These are phyloP conservation scores for Deilephila elpenor DNA, from an alignment of 2,888 invertebrate species.

Conservation along the genomic window DNA sequence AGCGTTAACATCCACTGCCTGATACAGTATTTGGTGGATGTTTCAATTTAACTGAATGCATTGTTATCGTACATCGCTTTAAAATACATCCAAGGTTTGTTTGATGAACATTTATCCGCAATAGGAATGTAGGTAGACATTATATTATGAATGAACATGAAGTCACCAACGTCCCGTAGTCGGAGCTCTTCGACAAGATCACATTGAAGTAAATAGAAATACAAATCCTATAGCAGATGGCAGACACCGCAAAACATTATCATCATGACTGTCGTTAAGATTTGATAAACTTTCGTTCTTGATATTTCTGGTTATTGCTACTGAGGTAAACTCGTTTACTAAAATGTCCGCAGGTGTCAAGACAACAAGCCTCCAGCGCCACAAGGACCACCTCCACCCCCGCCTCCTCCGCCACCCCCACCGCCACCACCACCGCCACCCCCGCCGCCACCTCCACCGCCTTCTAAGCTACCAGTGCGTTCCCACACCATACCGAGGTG, in stretches of 20 bases:
- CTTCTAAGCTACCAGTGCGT: slow-evolving; percentile 54
- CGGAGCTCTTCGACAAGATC: too few species aligned
- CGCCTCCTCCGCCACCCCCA: slow-evolving; percentile 61
- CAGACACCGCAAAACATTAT: too few species aligned
- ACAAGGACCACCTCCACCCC: slow-evolving; percentile 42
- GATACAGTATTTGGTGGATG: not conserved
- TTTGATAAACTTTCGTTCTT: too few species aligned
- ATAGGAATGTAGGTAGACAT: too few species aligned
- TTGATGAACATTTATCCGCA: not conserved
- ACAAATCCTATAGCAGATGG: too few species aligned
- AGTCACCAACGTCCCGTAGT: too few species aligned
- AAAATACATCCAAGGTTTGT: not conserved
- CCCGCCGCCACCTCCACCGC: slow-evolving; percentile 51
- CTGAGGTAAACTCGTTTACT: not conserved
- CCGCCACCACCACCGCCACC: slow-evolving; percentile 69
- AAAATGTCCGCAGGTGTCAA: slow-evolving; percentile 45
- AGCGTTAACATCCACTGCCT: not conserved
- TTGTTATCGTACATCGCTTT: not conserved
- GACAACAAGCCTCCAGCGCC: slow-evolving; percentile 41
- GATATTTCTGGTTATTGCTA: too few species aligned
- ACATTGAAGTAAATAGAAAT: too few species aligned
- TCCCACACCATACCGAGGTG: slow-evolving; percentile 72
- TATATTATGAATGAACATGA: too few species aligned
- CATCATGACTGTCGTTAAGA: too few species aligned
- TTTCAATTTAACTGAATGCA: slow-evolving; percentile 10